phyloP scores from a whole-genome alignment of 2,797 vertebrate species.

The Rousettus madagascariensis region DNA sequence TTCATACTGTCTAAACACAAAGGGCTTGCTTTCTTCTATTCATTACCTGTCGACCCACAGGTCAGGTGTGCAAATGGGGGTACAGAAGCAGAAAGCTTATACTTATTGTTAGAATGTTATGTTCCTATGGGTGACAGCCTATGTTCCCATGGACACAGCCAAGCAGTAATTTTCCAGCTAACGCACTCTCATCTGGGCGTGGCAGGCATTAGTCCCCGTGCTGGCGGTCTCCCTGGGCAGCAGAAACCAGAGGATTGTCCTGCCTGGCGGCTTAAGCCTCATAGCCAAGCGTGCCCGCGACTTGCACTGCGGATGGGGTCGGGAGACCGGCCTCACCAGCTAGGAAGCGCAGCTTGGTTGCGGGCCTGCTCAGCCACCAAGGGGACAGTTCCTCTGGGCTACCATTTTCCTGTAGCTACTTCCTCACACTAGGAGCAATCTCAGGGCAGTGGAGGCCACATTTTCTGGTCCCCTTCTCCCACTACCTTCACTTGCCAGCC shows the following conservation, averaged over 20 bases:
- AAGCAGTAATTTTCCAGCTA: no score
- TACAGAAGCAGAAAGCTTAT: no score
- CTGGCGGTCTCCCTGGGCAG: no score
- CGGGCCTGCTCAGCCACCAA: neutral
- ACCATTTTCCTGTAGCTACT: neutral
- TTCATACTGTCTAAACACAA: no score
- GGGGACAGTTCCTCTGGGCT: neutral
- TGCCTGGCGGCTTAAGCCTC: neutral
- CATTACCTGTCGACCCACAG: no score
- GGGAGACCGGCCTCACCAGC: neutral
- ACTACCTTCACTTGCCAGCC: neutral
- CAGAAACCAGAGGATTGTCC: neutral
- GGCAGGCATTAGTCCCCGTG: neutral
- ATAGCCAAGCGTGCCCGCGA: fast-evolving
- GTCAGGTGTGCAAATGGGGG: no score
- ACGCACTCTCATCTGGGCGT: no score
- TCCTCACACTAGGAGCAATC: neutral
- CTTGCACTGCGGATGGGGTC: neutral
- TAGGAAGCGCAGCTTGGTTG: neutral
- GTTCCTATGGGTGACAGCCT: no score
- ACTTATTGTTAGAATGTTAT: no score
- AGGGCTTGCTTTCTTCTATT: no score
- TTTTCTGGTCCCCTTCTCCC: neutral
- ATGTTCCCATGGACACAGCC: no score
- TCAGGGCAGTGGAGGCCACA: neutral